Evolutionary conservation across 2,113 vertebrate species (phyloP).

Genomic region (Phyllopteryx taeniolatus): DNA sequence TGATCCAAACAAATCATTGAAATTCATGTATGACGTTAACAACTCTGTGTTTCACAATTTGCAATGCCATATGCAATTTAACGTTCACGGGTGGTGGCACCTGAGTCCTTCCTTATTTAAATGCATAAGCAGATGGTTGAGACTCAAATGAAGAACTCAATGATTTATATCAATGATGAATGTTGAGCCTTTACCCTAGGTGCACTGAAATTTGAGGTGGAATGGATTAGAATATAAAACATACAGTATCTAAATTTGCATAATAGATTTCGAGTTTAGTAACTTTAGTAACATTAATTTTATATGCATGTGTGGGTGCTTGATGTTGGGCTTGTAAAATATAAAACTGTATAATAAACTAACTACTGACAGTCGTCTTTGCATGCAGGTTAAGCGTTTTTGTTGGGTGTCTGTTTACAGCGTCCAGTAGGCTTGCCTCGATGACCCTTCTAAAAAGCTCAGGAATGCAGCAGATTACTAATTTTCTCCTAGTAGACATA

Average conservation of each 20-base stretch:
- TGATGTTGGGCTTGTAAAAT: constrained; percentile 52
- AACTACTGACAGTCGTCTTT: not conserved
- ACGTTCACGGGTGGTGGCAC: not conserved
- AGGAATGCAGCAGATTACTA: constrained; percentile 8
- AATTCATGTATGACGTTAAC: not conserved
- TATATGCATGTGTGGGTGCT: not conserved
- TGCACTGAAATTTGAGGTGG: not conserved
- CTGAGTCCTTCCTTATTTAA: not conserved
- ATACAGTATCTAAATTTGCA: not conserved
- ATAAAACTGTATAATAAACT: constrained; percentile 25
- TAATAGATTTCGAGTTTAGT: constrained; percentile 12
- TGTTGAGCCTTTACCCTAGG: not conserved
- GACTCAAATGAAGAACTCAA: not conserved
- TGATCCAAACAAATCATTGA: not conserved
- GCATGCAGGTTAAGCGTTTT: not conserved
- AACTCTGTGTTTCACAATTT: not conserved
- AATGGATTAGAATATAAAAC: not conserved
- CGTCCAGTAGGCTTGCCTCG: not conserved
- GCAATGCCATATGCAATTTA: not conserved
- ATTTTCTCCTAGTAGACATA: constrained; percentile 33
- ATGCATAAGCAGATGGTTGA: constrained; percentile 18
- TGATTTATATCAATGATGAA: not conserved
- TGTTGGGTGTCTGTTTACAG: constrained; percentile 1
- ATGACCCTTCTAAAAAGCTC: not conserved
- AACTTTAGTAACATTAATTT: not conserved